Conservation (phyloP, 2,113 vertebrate species). For the Glaucomys volans region DNA sequence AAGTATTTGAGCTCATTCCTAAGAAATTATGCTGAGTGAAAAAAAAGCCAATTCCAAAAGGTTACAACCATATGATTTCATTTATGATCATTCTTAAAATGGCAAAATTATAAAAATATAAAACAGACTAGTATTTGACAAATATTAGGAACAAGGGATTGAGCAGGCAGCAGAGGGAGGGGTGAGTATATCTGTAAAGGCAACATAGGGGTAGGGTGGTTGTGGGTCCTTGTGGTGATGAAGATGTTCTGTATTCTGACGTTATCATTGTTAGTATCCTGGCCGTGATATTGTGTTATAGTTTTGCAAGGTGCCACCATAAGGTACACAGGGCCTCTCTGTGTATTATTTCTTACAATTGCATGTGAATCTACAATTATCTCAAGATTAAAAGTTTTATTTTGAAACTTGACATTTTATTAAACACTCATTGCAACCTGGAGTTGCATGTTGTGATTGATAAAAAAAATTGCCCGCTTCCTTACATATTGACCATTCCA, state of each 20-base stretch:
- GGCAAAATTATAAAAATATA: not conserved
- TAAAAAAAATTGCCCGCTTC: not conserved
- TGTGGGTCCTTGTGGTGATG: too few species aligned
- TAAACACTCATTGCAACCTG: not conserved
- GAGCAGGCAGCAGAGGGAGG: not conserved
- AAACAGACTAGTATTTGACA: not conserved
- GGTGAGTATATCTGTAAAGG: not conserved
- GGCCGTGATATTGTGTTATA: not conserved
- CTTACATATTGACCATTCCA: not conserved
- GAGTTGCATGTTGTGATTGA: not conserved
- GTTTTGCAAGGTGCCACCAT: not conserved
- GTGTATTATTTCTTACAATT: not conserved
- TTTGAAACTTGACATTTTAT: not conserved
- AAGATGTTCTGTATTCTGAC: not conserved
- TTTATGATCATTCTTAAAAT: not conserved
- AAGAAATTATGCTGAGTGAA: not conserved
- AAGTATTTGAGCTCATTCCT: too few species aligned
- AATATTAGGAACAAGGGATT: not conserved
- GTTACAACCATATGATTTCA: not conserved
- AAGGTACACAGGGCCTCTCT: not conserved
- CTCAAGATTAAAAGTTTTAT: not conserved
- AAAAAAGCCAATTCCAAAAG: not conserved
- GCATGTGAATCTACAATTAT: not conserved
- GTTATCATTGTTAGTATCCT: not conserved
- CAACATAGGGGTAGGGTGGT: too few species aligned